These are phyloP conservation scores for Scophthalmus maximus DNA, from an alignment of 2,113 vertebrate species.

Conservation along the genomic window DNA sequence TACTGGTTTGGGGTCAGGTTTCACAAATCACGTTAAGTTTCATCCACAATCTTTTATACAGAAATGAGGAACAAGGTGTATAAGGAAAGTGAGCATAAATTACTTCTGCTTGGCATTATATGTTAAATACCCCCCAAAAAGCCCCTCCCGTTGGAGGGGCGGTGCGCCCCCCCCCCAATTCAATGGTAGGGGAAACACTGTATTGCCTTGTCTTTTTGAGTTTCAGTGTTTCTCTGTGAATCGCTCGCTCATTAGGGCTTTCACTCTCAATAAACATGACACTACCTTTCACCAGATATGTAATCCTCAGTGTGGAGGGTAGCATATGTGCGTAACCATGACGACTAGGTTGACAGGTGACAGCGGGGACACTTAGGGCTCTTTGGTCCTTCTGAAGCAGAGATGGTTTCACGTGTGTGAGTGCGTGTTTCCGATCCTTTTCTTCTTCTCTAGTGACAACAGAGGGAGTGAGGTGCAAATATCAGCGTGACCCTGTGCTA, in stretches of 20 bases:
- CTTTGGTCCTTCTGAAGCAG: too few species aligned
- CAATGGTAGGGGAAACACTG: too few species aligned
- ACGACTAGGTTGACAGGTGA: slow-evolving; percentile 54
- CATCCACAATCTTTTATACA: too few species aligned
- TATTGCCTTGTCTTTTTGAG: too few species aligned
- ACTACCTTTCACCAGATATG: neutral
- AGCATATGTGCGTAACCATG: slow-evolving; percentile 39
- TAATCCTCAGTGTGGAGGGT: neutral
- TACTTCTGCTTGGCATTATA: too few species aligned
- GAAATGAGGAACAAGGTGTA: too few species aligned
- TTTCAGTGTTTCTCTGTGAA: neutral
- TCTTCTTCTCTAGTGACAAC: slow-evolving; percentile 1
- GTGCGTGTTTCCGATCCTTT: slow-evolving; percentile 26
- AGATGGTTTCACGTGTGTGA: slow-evolving; percentile 12
- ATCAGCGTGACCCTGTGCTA: slow-evolving; percentile 7
- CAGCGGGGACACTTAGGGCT: slow-evolving; percentile 15
- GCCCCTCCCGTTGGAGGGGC: too few species aligned
- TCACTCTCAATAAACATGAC: slow-evolving; percentile 12
- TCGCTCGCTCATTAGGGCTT: neutral
- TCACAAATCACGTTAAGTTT: too few species aligned
- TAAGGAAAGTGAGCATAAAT: too few species aligned
- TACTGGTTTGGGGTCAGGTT: too few species aligned
- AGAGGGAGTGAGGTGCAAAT: slow-evolving; percentile 10
- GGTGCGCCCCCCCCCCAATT: too few species aligned
- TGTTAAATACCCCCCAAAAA: too few species aligned